phyloP scores from a whole-genome alignment of 2,797 vertebrate genomes.

The Sebastes itinus region DNA sequence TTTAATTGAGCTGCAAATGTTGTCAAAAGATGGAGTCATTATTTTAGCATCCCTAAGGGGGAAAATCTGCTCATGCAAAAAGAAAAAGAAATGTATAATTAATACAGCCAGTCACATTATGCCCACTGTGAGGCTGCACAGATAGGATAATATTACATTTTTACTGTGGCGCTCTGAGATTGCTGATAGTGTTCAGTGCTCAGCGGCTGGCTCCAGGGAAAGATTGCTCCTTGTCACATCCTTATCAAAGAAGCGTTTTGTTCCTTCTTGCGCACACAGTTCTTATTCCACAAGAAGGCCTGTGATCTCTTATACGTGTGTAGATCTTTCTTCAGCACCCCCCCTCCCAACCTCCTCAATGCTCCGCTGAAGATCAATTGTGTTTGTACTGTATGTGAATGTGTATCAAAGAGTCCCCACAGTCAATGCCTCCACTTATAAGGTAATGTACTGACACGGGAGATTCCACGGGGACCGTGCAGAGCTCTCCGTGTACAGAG shows the following conservation, averaged over 20 bases:
- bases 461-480: conserved; percentile 71
- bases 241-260: conserved; percentile 81
- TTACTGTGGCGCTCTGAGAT: conserved; percentile 48
- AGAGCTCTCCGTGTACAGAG: conserved; percentile 59
- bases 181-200: conserved; percentile 64
- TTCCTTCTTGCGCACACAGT: conserved; percentile 53
- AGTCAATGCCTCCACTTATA: conserved; percentile 80
- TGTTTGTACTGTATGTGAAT: conserved; percentile 81
- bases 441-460: conserved; percentile 77
- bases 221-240: conserved; percentile 74
- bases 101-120: conserved; percentile 47
- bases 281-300: conserved; percentile 58
- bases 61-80: conserved; percentile 48
- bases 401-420: conserved; percentile 81
- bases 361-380: conserved; percentile 75
- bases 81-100: conserved; percentile 59
- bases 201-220: conserved; percentile 62
- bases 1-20: conserved; percentile 75
- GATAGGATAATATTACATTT: conserved; percentile 61
- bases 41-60: conserved; percentile 61
- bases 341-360: conserved; percentile 19
- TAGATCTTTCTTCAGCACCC: conserved; percentile 57
- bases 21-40: conserved; percentile 67
- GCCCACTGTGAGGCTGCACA: conserved; percentile 39
- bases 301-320: conserved; percentile 69